Conservation (phyloP, 2,797 vertebrate species). For the Peromyscus melanophrys region DNA sequence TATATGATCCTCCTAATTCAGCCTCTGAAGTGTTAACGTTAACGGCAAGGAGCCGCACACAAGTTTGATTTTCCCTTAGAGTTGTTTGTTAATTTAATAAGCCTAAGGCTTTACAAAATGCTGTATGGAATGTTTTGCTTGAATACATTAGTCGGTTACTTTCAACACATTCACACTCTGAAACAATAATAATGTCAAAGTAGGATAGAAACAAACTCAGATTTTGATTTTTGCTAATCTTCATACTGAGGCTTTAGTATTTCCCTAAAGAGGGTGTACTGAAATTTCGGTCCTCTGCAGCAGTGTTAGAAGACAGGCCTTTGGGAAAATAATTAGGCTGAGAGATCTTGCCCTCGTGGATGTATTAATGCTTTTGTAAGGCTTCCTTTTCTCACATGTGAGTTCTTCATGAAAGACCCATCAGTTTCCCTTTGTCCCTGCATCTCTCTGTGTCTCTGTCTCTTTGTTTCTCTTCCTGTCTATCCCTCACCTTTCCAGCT, state of each 20-base stretch:
- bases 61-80: background rate
- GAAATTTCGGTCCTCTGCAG: background rate
- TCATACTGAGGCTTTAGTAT: background rate
- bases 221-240: background rate
- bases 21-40: background rate
- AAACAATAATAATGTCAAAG: slow-evolving; percentile 19
- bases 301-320: background rate
- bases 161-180: background rate
- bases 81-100: background rate
- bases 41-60: background rate
- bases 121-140: background rate
- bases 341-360: background rate
- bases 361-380: background rate
- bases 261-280: background rate
- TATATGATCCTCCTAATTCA: background rate
- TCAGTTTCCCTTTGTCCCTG: too few species aligned
- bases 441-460: background rate
- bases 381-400: background rate
- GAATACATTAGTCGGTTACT: slow-evolving; percentile 20
- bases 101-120: slow-evolving; percentile 12
- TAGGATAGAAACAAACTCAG: background rate
- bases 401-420: background rate
- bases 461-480: background rate
- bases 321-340: background rate
- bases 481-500: background rate